Evolutionary conservation across 2,888 invertebrate species (phyloP).

Genomic region (Papilio demoleus): DNA sequence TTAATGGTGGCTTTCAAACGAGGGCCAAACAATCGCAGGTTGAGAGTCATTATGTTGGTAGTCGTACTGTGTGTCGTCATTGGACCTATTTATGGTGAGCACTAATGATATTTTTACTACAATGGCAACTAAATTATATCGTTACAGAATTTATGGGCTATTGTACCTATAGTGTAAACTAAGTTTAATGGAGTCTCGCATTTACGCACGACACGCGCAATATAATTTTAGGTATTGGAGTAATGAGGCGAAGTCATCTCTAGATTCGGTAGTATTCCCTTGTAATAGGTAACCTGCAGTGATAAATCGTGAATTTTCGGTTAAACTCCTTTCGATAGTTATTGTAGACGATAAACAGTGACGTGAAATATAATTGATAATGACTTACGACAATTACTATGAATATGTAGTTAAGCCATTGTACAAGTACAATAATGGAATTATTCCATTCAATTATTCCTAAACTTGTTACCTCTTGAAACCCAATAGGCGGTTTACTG

Average conservation of each 20-base stretch:
- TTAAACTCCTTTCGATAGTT: no score
- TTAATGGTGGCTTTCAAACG: constrained; percentile 91
- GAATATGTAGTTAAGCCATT: neutral
- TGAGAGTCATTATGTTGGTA: constrained; percentile 90
- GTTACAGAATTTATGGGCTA: neutral
- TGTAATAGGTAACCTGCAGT: no score
- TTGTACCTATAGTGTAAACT: neutral
- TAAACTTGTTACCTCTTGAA: constrained; percentile 2
- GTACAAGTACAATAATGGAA: neutral
- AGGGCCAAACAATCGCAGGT: constrained; percentile 88
- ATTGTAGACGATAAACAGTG: no score
- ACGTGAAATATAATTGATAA: neutral
- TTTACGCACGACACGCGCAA: no score
- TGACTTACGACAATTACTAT: neutral
- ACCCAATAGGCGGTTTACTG: neutral
- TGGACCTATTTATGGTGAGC: constrained; percentile 92
- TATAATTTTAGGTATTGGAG: no score
- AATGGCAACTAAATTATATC: neutral
- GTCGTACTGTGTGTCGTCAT: constrained; percentile 93
- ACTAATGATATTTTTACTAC: neutral
- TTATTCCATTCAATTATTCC: constrained; percentile 1
- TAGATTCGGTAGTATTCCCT: no score
- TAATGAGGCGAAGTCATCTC: no score
- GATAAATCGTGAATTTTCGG: no score
- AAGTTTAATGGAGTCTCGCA: no score